Conservation (phyloP, 1,140 invertebrate species). For the Notospermus geniculatus region DNA sequence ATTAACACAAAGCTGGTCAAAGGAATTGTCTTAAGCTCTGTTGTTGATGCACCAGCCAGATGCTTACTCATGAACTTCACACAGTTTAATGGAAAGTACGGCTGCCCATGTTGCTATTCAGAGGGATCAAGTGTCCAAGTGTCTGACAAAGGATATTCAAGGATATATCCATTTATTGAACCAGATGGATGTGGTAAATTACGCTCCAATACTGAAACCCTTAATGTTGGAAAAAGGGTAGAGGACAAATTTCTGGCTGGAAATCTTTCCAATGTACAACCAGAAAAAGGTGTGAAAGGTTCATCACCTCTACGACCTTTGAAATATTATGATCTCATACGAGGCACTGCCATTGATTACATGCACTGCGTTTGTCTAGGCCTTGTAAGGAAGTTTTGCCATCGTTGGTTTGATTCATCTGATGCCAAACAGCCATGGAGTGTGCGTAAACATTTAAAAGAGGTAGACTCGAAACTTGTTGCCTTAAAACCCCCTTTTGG, state of each 20-base stretch:
- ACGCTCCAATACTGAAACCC: too few relatives aligned
- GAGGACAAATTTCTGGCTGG: too few relatives aligned
- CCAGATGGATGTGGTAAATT: too few relatives aligned
- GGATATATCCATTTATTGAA: background rate
- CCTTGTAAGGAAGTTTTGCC: constrained; percentile 18
- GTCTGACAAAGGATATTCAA: background rate
- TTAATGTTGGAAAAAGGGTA: too few relatives aligned
- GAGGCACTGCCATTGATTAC: constrained; percentile 27
- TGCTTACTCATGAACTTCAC: background rate
- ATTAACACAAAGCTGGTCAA: background rate
- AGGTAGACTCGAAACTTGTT: constrained; percentile 14
- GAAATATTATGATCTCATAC: constrained; percentile 19
- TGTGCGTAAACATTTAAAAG: background rate
- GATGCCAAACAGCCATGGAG: constrained; percentile 6
- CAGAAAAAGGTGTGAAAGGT: constrained; percentile 22
- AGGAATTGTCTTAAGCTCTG: background rate
- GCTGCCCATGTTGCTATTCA: background rate
- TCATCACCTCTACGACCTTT: constrained; percentile 18
- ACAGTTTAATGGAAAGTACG: constrained; percentile 5
- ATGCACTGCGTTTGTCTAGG: constrained; percentile 30
- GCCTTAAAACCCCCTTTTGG: constrained; percentile 17
- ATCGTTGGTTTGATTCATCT: constrained; percentile 18
- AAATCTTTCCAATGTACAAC: background rate
- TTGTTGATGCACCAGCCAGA: background rate
- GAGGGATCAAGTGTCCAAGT: background rate